Percentiles rank a stretch among this genome's conserved stretches.
phyloP scores from a whole-genome alignment of 2,888 invertebrate genomes.

The Zeuzera pyrina region DNA sequence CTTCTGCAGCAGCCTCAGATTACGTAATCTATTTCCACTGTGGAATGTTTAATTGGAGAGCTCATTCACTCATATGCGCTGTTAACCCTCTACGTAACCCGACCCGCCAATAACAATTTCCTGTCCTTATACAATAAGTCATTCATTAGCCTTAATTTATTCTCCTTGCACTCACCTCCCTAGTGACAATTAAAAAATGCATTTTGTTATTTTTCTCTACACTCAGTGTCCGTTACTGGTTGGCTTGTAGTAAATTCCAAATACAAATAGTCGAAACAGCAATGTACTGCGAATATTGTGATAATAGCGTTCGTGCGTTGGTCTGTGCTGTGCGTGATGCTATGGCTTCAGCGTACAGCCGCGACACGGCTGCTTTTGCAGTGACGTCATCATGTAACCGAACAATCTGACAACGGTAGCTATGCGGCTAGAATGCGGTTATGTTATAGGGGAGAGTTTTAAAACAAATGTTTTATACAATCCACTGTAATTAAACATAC shows the following conservation, averaged over 20 bases:
- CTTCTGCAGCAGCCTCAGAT: neutral
- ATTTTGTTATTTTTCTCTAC: conserved; percentile 19
- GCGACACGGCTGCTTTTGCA: conserved; percentile 49
- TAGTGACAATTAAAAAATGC: conserved; percentile 31
- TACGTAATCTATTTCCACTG: neutral
- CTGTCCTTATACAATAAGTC: conserved; percentile 64
- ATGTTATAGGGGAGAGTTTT: too few relatives aligned
- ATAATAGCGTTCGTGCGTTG: conserved; percentile 25
- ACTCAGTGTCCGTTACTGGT: conserved; percentile 24
- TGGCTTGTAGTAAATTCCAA: conserved; percentile 21
- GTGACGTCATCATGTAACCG: conserved; percentile 57
- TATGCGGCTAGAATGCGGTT: too few relatives aligned
- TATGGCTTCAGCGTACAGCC: conserved; percentile 58
- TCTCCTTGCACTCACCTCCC: conserved; percentile 58
- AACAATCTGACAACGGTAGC: too few relatives aligned
- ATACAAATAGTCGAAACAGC: conserved; percentile 34
- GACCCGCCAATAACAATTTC: conserved; percentile 62
- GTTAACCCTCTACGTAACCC: conserved; percentile 38
- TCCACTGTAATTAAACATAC: too few relatives aligned
- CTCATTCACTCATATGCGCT: conserved; percentile 2
- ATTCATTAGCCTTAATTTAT: conserved; percentile 72
- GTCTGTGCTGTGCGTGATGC: conserved; percentile 23
- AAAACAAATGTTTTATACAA: too few relatives aligned
- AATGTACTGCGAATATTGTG: conserved; percentile 36
- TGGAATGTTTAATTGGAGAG: neutral